phyloP scores from a whole-genome alignment of 2,113 vertebrate genomes.

The Triplophysa rosa region DNA sequence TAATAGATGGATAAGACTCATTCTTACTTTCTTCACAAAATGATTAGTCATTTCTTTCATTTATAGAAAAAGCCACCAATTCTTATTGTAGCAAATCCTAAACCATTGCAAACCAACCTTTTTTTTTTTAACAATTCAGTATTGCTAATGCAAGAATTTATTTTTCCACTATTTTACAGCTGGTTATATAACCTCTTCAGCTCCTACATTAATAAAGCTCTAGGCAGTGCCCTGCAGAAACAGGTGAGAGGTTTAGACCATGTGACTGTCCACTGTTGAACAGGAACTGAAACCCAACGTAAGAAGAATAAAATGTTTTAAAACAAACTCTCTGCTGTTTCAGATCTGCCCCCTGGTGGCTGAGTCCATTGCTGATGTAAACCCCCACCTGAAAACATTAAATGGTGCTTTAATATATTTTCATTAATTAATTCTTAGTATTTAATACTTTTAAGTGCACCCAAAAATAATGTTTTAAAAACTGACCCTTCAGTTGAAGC shows the following conservation, averaged over 20 bases:
- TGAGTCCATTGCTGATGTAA: constrained; percentile 62
- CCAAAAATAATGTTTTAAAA: constrained; percentile 2
- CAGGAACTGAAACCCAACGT: background rate
- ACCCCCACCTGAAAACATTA: constrained; percentile 71
- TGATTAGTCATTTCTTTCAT: too few species aligned
- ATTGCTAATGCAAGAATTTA: too few species aligned
- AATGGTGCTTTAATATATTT: constrained; percentile 66
- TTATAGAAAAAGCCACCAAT: too few species aligned
- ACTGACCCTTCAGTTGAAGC: constrained; percentile 65
- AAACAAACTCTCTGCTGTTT: constrained; percentile 40
- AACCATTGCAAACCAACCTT: too few species aligned
- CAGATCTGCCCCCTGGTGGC: constrained; percentile 74
- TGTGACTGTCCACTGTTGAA: background rate
- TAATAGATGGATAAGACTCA: too few species aligned
- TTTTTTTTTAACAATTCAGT: too few species aligned
- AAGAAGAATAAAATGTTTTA: background rate
- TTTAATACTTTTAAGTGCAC: background rate
- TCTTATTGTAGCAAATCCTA: too few species aligned
- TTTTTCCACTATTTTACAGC: constrained; percentile 59
- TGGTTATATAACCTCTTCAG: constrained; percentile 78
- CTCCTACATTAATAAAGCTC: constrained; percentile 57
- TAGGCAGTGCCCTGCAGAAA: constrained; percentile 60
- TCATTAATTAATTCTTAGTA: background rate
- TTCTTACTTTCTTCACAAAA: too few species aligned
- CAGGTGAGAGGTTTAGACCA: constrained; percentile 61